Evolutionary conservation across 2,888 invertebrate species (phyloP).

Genomic region (Agrilus biguttatus): DNA sequence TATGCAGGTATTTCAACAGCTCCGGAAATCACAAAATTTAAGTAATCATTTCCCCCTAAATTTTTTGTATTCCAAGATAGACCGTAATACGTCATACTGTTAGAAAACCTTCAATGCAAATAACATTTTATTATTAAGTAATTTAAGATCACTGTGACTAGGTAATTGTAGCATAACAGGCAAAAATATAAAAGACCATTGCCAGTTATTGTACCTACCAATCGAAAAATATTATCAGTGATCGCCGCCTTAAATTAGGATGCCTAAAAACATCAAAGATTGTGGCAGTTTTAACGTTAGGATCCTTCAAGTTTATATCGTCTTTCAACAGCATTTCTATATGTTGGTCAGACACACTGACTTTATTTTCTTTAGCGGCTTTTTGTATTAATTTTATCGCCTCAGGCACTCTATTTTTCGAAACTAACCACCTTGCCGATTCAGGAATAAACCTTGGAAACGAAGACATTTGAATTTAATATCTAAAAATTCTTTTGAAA

Average conservation of each 20-base stretch:
- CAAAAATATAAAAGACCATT: too few species aligned
- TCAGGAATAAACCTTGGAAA: conserved; percentile 47
- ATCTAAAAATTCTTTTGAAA: background rate
- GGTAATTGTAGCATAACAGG: background rate
- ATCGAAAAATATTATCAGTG: conserved; percentile 55
- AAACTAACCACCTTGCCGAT: conserved; percentile 56
- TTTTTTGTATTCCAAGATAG: conserved; percentile 61
- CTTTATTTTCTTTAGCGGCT: conserved; percentile 51
- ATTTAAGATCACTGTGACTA: background rate
- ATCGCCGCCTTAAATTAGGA: conserved; percentile 48
- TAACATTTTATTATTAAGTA: conserved; percentile 25
- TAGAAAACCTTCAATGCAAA: conserved; percentile 56
- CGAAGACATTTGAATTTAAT: background rate
- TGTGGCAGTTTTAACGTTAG: conserved; percentile 29
- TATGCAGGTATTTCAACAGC: conserved; percentile 66
- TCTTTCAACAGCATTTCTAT: conserved; percentile 36
- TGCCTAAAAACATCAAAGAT: conserved; percentile 46
- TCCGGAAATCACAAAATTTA: conserved; percentile 62
- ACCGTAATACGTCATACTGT: conserved; percentile 65
- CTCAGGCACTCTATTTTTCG: conserved; percentile 44
- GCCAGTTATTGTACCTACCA: conserved; percentile 39
- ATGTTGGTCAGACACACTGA: conserved; percentile 37
- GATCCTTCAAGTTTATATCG: conserved; percentile 28
- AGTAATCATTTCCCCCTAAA: conserved; percentile 53
- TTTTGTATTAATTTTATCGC: conserved; percentile 46